These are phyloP conservation scores for Penaeus japonicus DNA, from an alignment of 1,140 invertebrate genomes.

Conservation along the genomic window DNA sequence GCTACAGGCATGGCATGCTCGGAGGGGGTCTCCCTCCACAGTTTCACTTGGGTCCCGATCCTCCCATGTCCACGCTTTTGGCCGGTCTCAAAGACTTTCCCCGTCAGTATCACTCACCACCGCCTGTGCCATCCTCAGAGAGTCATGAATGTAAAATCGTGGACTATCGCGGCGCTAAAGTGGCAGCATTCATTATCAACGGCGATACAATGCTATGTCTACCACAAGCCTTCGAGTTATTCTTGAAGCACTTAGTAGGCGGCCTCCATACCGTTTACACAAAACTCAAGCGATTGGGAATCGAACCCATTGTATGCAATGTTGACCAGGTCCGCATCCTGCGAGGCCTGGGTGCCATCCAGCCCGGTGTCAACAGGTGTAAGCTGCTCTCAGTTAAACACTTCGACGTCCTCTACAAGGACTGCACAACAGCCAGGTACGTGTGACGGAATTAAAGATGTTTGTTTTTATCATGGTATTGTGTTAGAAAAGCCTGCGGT, in stretches of 20 bases:
- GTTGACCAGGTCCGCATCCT: constrained; percentile 99
- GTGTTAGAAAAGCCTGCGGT: too few relatives aligned
- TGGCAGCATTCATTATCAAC: constrained; percentile 96
- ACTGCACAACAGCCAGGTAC: constrained; percentile 99
- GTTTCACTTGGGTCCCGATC: constrained; percentile 66
- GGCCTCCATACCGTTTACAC: constrained; percentile 99
- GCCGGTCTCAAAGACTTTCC: constrained; percentile 62
- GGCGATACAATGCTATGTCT: constrained; percentile 97
- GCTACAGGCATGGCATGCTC: constrained; percentile 56
- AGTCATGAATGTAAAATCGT: constrained; percentile 97
- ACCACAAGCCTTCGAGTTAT: constrained; percentile 98
- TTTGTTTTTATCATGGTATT: too few relatives aligned
- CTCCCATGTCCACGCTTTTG: constrained; percentile 56
- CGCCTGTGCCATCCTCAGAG: constrained; percentile 82
- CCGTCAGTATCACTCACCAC: constrained; percentile 86
- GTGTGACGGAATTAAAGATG: constrained; percentile 58
- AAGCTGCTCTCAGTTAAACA: constrained; percentile 98
- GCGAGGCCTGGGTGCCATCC: constrained; percentile 95
- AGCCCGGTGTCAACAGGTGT: constrained; percentile 98
- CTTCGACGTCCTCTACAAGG: constrained; percentile 98
- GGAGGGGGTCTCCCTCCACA: constrained; percentile 66
- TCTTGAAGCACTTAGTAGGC: constrained; percentile 97
- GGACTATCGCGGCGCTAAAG: constrained; percentile 94
- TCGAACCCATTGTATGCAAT: constrained; percentile 98
- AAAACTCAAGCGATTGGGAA: constrained; percentile 97